Conservation (phyloP, 2,113 vertebrate genomes). For the Helogale parvula region DNA sequence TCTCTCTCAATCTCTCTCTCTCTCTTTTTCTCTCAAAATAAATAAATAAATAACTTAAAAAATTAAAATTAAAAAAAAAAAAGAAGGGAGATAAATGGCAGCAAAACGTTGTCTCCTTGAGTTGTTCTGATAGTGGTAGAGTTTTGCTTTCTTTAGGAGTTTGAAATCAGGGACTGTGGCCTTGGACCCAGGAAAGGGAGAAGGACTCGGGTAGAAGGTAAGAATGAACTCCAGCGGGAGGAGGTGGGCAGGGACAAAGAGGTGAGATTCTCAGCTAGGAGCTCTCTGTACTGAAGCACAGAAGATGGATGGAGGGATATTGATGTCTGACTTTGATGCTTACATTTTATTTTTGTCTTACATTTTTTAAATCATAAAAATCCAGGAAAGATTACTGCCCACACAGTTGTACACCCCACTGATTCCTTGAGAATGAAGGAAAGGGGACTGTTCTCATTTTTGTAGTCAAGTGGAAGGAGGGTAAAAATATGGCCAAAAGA, state of each 20-base stretch:
- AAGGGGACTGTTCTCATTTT: neutral
- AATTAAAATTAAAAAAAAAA: too few relatives aligned
- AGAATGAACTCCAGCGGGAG: neutral
- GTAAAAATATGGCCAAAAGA: neutral
- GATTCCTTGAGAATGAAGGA: neutral
- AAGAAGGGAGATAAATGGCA: neutral
- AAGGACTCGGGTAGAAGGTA: neutral
- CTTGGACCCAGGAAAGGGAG: neutral
- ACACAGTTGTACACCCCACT: neutral
- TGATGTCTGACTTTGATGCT: neutral
- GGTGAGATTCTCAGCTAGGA: neutral
- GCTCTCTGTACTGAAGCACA: neutral
- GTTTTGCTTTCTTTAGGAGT: neutral
- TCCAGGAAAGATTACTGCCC: neutral
- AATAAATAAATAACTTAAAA: too few relatives aligned
- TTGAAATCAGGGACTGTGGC: neutral
- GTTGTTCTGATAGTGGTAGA: neutral
- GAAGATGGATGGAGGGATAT: neutral
- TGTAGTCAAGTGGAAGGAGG: neutral
- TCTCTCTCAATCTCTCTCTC: too few relatives aligned
- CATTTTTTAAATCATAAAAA: neutral
- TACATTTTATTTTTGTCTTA: neutral
- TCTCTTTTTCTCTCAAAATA: too few relatives aligned
- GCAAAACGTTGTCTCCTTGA: neutral
- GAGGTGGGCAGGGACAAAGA: neutral